phyloP scores from a whole-genome alignment of 1,140 invertebrate genomes.

The Drosophila varians region DNA sequence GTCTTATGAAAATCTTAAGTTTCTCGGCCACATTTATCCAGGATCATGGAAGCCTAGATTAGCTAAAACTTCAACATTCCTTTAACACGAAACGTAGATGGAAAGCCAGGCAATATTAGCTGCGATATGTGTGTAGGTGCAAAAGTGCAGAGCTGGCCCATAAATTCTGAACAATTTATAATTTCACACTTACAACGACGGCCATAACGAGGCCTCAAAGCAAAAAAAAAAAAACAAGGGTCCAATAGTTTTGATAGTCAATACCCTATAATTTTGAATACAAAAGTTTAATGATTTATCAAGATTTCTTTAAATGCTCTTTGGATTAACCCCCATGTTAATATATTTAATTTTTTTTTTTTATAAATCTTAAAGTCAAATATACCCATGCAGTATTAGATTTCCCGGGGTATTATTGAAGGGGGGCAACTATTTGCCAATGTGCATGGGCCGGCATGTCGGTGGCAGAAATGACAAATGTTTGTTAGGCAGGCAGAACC shows the following conservation, averaged over 20 bases:
- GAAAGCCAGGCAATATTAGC: slow-evolving; percentile 36
- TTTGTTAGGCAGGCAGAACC: slow-evolving; percentile 71
- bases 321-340: too few relatives aligned
- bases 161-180: slow-evolving; percentile 74
- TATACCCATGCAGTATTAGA: neutral
- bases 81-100: neutral
- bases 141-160: slow-evolving; percentile 59
- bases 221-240: neutral
- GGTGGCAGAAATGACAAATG: slow-evolving; percentile 73
- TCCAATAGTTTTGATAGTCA: neutral
- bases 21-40: neutral
- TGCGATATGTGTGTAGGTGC: slow-evolving; percentile 20
- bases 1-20: neutral
- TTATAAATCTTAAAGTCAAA: neutral
- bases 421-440: slow-evolving; percentile 70
- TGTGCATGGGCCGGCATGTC: slow-evolving; percentile 68
- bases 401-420: neutral
- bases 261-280: neutral
- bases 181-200: slow-evolving; percentile 64
- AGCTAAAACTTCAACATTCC: neutral
- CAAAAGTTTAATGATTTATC: too few relatives aligned
- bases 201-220: slow-evolving; percentile 51
- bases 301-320: too few relatives aligned
- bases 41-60: neutral
- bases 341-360: too few relatives aligned